phyloP scores from a whole-genome alignment of 2,113 vertebrate species.

The Entomyzon cyanotis region DNA sequence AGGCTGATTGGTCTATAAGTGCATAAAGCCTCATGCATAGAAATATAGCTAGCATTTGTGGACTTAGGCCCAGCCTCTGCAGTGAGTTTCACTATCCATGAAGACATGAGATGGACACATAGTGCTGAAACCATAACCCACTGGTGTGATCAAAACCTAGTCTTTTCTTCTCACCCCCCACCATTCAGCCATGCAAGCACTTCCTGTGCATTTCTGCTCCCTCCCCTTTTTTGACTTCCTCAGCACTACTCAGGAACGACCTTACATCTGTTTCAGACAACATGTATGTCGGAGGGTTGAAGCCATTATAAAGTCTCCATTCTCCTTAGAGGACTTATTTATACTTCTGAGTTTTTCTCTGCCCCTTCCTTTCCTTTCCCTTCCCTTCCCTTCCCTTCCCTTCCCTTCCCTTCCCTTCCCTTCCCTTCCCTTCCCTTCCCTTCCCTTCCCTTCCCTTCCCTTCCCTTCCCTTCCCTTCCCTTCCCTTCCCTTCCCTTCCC shows the following conservation, averaged over 20 bases:
- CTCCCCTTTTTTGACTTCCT: background rate
- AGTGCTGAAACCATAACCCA: background rate
- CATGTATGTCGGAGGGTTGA: background rate
- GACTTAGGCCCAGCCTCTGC: background rate
- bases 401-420: background rate
- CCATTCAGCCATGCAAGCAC: background rate
- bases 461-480: too few relatives aligned
- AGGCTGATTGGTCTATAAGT: background rate
- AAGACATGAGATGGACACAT: background rate
- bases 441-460: background rate
- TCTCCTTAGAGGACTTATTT: background rate
- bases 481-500: background rate
- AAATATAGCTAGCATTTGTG: rapidly evolving
- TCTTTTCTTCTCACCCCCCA: background rate
- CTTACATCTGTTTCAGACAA: background rate
- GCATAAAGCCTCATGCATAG: background rate
- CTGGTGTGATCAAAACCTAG: background rate
- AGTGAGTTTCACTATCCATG: background rate
- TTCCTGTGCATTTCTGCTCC: background rate
- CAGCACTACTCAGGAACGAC: background rate
- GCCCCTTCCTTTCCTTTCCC: too few relatives aligned
- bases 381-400: background rate
- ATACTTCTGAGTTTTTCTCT: background rate
- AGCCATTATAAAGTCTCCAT: background rate
- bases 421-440: too few relatives aligned